Conservation (phyloP, 37 sponge, comb jelly and placozoan genomes). For the Corticium candelabrum region DNA sequence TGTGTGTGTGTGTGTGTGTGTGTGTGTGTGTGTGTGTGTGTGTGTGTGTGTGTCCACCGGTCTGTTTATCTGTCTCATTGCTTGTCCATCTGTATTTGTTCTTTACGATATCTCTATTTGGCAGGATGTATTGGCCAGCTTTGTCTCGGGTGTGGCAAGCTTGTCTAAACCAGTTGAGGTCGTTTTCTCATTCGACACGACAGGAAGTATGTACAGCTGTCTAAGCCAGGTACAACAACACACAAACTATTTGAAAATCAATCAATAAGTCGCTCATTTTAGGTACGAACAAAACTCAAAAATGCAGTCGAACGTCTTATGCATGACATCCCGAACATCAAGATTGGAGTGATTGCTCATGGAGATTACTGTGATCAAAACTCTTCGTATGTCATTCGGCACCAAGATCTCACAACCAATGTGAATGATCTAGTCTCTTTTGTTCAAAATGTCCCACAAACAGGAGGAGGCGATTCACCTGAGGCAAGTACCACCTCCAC, state of each 20-base stretch:
- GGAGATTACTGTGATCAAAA: slow-evolving; percentile 10
- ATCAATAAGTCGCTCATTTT: not conserved
- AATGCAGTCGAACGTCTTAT: not conserved
- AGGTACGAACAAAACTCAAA: not conserved
- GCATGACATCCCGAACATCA: slow-evolving; percentile 7
- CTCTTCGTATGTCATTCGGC: not conserved
- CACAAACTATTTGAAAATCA: not conserved
- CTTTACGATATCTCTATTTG: not conserved
- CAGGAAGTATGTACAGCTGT: slow-evolving; percentile 44
- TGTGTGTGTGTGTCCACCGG: too few relatives aligned
- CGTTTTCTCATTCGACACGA: slow-evolving; percentile 52
- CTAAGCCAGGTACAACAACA: slow-evolving; percentile 24
- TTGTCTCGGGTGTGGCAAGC: not conserved
- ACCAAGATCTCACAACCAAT: not conserved
- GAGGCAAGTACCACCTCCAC: not conserved
- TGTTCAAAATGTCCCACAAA: not conserved
- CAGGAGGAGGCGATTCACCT: slow-evolving; percentile 5
- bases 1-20: not conserved
- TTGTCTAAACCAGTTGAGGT: slow-evolving; percentile 27
- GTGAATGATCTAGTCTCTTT: not conserved
- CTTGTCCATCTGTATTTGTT: not conserved
- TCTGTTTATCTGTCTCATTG: too few relatives aligned
- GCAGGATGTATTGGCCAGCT: slow-evolving; percentile 5
- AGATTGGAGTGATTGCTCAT: slow-evolving; percentile 6
- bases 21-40: slow-evolving; percentile 1